Conservation (phyloP, 2,888 invertebrate species). For the Heteromyza rotundicornis region DNA sequence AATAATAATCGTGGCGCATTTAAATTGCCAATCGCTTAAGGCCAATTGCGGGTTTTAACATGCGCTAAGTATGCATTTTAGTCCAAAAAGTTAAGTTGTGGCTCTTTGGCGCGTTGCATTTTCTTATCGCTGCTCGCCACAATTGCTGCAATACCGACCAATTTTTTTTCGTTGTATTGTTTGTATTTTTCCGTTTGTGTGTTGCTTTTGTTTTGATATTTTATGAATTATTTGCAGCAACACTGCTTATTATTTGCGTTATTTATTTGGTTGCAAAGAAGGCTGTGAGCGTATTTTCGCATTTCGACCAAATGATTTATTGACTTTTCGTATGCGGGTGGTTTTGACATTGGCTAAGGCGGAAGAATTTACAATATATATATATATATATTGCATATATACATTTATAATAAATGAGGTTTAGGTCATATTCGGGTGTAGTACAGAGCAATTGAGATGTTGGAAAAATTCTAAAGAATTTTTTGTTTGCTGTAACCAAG, state of each 20-base stretch:
- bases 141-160: constrained; percentile 43
- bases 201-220: constrained; percentile 52
- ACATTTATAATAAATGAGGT: constrained; percentile 25
- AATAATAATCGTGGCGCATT: constrained; percentile 55
- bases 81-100: constrained; percentile 44
- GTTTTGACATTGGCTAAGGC: constrained; percentile 7
- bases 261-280: constrained; percentile 55
- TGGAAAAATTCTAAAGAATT: too few relatives aligned
- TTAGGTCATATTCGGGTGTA: constrained; percentile 25
- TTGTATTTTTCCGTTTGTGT: constrained; percentile 34
- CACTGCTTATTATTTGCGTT: constrained; percentile 56
- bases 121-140: constrained; percentile 43
- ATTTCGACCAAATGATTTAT: constrained; percentile 26
- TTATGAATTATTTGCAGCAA: constrained; percentile 55
- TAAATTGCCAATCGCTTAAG: constrained; percentile 51
- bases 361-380: too few relatives aligned
- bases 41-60: constrained; percentile 54
- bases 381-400: too few relatives aligned
- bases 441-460: constrained; percentile 23
- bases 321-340: constrained; percentile 19
- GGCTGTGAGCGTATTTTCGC: constrained; percentile 39
- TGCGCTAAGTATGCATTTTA: constrained; percentile 53
- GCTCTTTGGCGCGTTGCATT: constrained; percentile 31
- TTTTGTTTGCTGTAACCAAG: too few relatives aligned
- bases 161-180: constrained; percentile 26